phyloP scores from a whole-genome alignment of 2,888 invertebrate genomes.

The Pollenia griseotomentosa region DNA sequence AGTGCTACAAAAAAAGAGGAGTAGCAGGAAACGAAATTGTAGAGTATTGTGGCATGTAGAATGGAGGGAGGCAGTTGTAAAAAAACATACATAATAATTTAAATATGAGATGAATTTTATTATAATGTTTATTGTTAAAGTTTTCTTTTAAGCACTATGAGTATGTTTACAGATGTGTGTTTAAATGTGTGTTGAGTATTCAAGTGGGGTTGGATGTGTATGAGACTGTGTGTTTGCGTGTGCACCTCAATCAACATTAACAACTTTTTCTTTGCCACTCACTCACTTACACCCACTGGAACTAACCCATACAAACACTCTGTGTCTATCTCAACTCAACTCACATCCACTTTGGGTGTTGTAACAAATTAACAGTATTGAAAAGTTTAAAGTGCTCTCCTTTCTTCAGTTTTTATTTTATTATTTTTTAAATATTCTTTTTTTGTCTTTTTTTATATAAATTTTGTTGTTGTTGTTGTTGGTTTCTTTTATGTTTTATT shows the following conservation, averaged over 20 bases:
- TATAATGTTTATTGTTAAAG: constrained; percentile 75
- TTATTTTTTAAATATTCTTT: constrained; percentile 29
- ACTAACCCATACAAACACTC: neutral
- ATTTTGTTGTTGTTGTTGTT: constrained; percentile 12
- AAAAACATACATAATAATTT: constrained; percentile 68
- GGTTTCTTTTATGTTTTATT: constrained; percentile 38
- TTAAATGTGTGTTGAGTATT: no score
- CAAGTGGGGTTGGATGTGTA: neutral
- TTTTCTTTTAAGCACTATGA: constrained; percentile 67
- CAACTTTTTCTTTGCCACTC: constrained; percentile 39
- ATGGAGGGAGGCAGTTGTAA: constrained; percentile 6
- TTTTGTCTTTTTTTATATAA: constrained; percentile 9
- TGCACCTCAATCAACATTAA: constrained; percentile 57
- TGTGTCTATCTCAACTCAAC: constrained; percentile 2
- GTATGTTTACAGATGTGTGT: constrained; percentile 3
- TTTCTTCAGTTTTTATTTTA: constrained; percentile 37
- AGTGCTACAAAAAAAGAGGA: neutral
- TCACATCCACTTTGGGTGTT: constrained; percentile 61
- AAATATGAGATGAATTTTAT: constrained; percentile 75
- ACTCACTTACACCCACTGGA: constrained; percentile 23
- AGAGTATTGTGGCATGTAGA: no score
- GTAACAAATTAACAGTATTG: constrained; percentile 69
- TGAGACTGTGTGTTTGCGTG: constrained; percentile 10
- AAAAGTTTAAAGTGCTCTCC: constrained; percentile 72
- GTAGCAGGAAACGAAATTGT: neutral